Evolutionary conservation across 1,140 invertebrate species (phyloP), one percentile per base, ranked within the genome.

Genomic region (Macrobrachium nipponense): DNA sequence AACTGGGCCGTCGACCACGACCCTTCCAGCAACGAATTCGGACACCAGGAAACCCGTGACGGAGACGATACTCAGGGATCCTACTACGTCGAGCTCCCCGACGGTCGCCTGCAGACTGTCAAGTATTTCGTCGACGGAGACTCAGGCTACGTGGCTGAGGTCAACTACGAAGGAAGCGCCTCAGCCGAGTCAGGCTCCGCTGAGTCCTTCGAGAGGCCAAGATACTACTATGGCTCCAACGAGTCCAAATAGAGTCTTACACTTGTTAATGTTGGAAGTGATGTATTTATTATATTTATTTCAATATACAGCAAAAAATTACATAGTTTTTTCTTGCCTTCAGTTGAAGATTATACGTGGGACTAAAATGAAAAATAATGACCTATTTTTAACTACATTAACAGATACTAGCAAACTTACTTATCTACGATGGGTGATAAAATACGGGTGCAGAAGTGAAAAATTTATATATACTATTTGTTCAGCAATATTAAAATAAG

Each of bases 101-200:
- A 68, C 66, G 66, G 66, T 27, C 66, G 66, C 14, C 66, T 68
- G 66, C 66, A 68, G 66, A 68, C 66, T 27, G 66, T 68, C 66
- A 68, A 68, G 66, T 68, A 23, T 14, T 5, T 68, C 66, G 66
- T 68, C 20, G 66, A 68, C 66, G 66, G 66, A 20, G 66, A 68
- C 66, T 68, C 66, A 10, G 66, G 66, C n/a, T 68, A 68, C 66
- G 66, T 68, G 66, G 66, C 66, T 27, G 66, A 68, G 7, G 66
- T 68, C 66, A 68, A 27, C 66, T 68, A 68, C 66, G 17, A 68
- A 27, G 66, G 66, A 20, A 14, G 27, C 11, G 66, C 66, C 7
- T 51, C 51, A 8, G 14, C 18, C 18, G 66, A 68, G n/a, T 68
- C 66, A 17, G 66, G 14, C 20, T 68, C 66, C 3, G 64, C 64